These are phyloP conservation scores for Semibalanus balanoides DNA, from an alignment of 1,140 invertebrate species.

Conservation along the genomic window DNA sequence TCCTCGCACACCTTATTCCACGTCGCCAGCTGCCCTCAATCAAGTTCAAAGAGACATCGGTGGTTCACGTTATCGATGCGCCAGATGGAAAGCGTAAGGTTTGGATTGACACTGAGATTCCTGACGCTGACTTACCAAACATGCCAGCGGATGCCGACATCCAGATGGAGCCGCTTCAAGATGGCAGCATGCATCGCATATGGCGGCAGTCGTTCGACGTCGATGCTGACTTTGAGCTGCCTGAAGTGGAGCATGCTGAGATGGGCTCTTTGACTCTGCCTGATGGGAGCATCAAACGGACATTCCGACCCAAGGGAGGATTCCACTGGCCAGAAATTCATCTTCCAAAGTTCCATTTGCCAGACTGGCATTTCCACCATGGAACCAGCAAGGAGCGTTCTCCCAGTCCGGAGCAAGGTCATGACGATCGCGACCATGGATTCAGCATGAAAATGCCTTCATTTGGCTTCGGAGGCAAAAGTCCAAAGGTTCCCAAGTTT, in stretches of 20 bases:
- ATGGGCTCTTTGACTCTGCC: background rate
- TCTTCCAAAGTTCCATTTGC: background rate
- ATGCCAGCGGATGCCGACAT: background rate
- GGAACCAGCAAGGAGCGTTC: background rate
- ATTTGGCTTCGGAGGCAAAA: background rate
- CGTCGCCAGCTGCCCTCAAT: background rate
- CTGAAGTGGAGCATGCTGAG: background rate
- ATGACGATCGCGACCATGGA: background rate
- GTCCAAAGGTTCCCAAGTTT: background rate
- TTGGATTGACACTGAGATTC: background rate
- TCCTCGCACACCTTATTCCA: background rate
- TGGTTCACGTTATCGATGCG: background rate
- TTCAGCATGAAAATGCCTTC: background rate
- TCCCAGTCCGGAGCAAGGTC: background rate
- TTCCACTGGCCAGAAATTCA: background rate
- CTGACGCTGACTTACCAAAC: background rate
- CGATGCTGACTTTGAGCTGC: background rate
- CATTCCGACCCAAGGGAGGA: background rate
- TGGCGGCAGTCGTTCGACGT: background rate
- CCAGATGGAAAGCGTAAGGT: background rate
- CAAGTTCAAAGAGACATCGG: background rate
- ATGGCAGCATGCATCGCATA: background rate
- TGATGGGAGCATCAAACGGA: background rate
- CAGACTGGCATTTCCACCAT: background rate
- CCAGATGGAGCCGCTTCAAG: background rate